Percentiles rank a stretch among this genome's conserved stretches.
These are phyloP conservation scores for Tragopan temminckii DNA, from an alignment of 2,797 vertebrate genomes.

Conservation along the genomic window DNA sequence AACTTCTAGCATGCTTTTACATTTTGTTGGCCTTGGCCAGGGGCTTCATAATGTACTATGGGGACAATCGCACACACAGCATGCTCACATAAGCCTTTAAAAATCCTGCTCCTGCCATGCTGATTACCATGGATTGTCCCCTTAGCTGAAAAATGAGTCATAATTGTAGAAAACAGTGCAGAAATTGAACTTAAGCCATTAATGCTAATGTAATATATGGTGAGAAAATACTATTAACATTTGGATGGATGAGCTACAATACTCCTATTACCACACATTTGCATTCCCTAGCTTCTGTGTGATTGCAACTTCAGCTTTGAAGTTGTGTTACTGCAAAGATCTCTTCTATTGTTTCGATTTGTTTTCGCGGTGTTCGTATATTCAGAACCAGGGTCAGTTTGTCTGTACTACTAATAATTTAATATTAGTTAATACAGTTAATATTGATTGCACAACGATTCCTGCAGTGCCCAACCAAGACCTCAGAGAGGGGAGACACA, in stretches of 20 bases:
- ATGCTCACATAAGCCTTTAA: conserved; percentile 31
- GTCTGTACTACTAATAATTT: conserved; percentile 19
- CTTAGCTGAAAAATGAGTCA: conserved; percentile 65
- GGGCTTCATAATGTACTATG: background rate
- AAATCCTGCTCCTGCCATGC: conserved; percentile 43
- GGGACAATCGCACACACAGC: background rate
- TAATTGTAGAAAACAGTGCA: conserved; percentile 60
- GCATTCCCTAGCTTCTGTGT: conserved; percentile 48
- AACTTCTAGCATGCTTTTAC: background rate
- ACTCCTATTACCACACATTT: conserved; percentile 56
- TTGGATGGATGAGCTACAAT: conserved; percentile 63
- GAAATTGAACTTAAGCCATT: conserved; percentile 65
- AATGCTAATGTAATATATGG: conserved; percentile 59
- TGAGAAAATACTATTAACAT: conserved; percentile 71
- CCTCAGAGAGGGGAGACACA: background rate
- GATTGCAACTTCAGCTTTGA: conserved; percentile 46
- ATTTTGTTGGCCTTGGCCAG: conserved; percentile 16
- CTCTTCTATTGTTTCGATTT: conserved; percentile 6
- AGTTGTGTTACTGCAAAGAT: conserved; percentile 33
- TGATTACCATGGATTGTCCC: conserved; percentile 50
- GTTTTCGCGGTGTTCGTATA: conserved; percentile 16
- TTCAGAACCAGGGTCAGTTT: conserved; percentile 9
- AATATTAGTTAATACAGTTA: no score
- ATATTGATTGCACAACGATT: conserved; percentile 33
- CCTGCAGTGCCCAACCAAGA: background rate